phyloP scores from a whole-genome alignment of 2,797 vertebrate genomes.

The Aphelocoma californica region DNA sequence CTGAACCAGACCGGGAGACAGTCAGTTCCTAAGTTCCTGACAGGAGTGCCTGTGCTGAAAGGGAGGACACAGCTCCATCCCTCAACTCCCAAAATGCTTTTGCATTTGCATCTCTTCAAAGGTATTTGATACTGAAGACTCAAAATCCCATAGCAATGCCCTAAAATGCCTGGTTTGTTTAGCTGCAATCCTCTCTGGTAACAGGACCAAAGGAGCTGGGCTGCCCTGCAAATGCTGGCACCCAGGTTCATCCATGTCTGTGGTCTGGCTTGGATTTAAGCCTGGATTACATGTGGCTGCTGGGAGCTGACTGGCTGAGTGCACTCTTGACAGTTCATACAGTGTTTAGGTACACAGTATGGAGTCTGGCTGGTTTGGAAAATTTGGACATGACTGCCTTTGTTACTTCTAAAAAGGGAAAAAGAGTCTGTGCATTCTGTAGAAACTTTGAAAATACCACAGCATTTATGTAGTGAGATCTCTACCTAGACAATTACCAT shows the following conservation, averaged over 20 bases:
- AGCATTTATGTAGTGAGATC: neutral
- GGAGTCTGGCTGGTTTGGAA: neutral
- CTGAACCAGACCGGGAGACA: neutral
- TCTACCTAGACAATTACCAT: neutral
- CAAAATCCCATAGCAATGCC: neutral
- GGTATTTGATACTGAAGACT: neutral
- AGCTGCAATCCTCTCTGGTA: neutral
- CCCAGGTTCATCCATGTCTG: neutral
- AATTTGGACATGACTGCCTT: neutral
- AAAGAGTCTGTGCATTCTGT: neutral
- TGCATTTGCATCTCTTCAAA: neutral
- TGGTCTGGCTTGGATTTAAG: neutral
- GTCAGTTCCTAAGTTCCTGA: neutral
- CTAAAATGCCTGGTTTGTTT: neutral
- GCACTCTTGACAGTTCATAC: neutral
- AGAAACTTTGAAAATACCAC: neutral
- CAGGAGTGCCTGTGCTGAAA: neutral
- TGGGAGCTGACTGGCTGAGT: neutral
- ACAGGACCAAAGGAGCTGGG: neutral
- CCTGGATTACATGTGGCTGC: neutral
- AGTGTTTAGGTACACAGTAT: neutral
- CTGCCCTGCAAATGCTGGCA: rapidly evolving
- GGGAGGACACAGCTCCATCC: neutral
- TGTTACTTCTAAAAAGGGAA: neutral
- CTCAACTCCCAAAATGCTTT: neutral